A percentile compares a stretch with the other conserved stretches of the same genome.
phyloP scores from a whole-genome alignment of 92 coral and sea anemone species.

The Hydrozoanthus gracilis region DNA sequence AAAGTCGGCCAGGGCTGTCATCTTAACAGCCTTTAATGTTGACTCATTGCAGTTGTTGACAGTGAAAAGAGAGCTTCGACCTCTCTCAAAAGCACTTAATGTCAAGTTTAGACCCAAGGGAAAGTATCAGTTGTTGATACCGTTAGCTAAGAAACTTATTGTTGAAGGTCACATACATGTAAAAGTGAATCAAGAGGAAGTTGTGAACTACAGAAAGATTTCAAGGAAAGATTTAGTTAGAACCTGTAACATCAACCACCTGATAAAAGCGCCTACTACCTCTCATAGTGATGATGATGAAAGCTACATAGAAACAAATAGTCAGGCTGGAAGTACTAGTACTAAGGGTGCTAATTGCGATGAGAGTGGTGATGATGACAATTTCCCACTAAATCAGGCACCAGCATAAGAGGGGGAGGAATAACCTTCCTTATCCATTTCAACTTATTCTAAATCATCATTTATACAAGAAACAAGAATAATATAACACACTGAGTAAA shows the following conservation, averaged over 20 bases:
- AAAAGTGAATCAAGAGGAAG: conserved; percentile 38
- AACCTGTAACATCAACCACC: conserved; percentile 10
- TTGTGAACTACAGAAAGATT: conserved; percentile 64
- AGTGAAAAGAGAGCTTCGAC: conserved; percentile 57
- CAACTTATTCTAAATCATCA: no score
- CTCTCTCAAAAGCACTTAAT: conserved; percentile 56
- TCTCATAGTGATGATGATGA: not conserved
- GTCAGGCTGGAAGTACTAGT: no score
- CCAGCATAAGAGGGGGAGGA: no score
- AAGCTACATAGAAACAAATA: not conserved
- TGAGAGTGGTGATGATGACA: no score
- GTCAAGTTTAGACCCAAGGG: conserved; percentile 64
- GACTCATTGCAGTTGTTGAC: conserved; percentile 51
- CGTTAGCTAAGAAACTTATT: conserved; percentile 64
- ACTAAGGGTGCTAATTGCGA: no score
- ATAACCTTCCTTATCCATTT: no score
- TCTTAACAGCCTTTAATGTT: conserved; percentile 47
- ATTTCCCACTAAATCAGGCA: no score
- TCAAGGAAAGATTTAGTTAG: conserved; percentile 48
- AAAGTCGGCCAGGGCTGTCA: conserved; percentile 59
- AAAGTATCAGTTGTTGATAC: conserved; percentile 60
- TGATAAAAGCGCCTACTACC: not conserved
- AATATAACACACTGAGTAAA: no score
- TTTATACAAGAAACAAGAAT: no score
- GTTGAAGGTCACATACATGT: conserved; percentile 60